phyloP scores from a whole-genome alignment of 2,113 vertebrate species.

The Probosciger aterrimus region DNA sequence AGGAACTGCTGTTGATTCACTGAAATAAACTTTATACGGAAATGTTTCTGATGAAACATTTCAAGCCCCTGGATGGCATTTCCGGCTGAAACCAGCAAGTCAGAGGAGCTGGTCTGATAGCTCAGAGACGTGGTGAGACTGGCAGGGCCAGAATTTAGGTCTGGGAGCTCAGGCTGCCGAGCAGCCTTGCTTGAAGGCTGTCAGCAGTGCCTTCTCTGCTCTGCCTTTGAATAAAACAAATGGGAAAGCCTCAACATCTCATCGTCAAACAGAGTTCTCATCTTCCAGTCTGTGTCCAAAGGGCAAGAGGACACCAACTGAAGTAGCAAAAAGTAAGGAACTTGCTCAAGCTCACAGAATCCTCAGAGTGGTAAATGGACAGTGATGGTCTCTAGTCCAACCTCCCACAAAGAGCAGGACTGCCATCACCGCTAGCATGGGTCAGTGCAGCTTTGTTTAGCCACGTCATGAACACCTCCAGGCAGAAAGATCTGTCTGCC shows the following conservation, averaged over 20 bases:
- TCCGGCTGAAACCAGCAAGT: background rate
- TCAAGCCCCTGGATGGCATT: background rate
- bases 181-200: background rate
- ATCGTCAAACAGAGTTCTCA: background rate
- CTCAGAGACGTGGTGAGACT: background rate
- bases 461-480: rapidly evolving
- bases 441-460: background rate
- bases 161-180: background rate
- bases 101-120: background rate
- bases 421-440: background rate
- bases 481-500: background rate
- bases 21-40: background rate
- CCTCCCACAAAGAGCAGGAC: background rate
- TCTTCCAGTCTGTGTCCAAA: background rate
- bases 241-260: background rate
- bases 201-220: background rate
- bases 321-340: background rate
- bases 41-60: background rate
- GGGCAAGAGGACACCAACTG: background rate
- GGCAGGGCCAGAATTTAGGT: background rate
- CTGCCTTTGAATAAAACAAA: background rate
- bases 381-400: background rate
- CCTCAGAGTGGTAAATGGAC: background rate
- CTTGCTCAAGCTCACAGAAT: background rate
- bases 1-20: background rate